Evolutionary conservation across 2,113 vertebrate genomes (phyloP).

Genomic region (Microtus richardsoni): DNA sequence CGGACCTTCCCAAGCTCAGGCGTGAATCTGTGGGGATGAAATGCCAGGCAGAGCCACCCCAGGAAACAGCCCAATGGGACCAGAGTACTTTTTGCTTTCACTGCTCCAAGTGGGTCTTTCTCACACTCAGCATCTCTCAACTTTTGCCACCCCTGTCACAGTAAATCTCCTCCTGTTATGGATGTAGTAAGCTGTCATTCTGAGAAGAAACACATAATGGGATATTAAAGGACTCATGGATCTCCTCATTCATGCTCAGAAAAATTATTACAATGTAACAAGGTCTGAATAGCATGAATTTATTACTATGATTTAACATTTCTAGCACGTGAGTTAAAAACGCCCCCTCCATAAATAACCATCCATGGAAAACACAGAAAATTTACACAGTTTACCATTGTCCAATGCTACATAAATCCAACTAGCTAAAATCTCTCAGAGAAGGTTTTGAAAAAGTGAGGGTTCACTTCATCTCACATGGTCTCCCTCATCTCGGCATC

Average conservation of each 20-base stretch:
- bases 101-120: neutral
- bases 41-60: neutral
- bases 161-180: constrained; percentile 87
- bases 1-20: no score
- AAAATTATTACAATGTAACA: constrained; percentile 89
- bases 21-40: no score
- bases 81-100: neutral
- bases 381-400: constrained; percentile 90
- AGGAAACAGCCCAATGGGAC: neutral
- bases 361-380: constrained; percentile 88
- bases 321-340: constrained; percentile 89
- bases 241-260: constrained; percentile 90
- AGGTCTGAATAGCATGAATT: constrained; percentile 89
- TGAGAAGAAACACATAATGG: constrained; percentile 90
- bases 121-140: constrained; percentile 64
- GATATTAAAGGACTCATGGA: constrained; percentile 89
- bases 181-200: constrained; percentile 88
- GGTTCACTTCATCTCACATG: neutral
- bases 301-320: constrained; percentile 91
- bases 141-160: constrained; percentile 69
- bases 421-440: constrained; percentile 84
- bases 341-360: constrained; percentile 89
- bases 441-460: constrained; percentile 36
- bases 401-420: constrained; percentile 86
- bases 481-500: neutral